These are phyloP conservation scores for Lophotis ruficrista DNA, from an alignment of 2,113 vertebrate species.

Conservation along the genomic window DNA sequence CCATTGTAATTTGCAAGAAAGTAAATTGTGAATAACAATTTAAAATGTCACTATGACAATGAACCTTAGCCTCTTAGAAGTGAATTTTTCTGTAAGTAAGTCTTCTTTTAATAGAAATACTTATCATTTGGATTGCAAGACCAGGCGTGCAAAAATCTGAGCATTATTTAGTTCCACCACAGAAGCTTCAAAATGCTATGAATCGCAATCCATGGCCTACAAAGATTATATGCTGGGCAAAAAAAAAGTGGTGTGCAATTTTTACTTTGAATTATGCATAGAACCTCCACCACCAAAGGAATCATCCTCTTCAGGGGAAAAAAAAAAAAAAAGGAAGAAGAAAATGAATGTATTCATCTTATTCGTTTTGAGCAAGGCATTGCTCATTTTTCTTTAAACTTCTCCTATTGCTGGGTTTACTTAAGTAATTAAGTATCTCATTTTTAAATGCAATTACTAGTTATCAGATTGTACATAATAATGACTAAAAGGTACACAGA, in stretches of 20 bases:
- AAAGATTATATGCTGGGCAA: neutral
- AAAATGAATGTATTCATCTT: neutral
- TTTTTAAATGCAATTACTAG: neutral
- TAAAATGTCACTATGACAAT: neutral
- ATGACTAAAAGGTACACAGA: neutral
- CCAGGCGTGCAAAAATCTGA: neutral
- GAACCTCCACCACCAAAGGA: neutral
- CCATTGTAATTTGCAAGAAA: neutral
- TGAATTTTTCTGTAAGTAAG: neutral
- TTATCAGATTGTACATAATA: neutral
- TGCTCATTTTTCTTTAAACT: neutral
- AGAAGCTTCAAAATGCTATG: neutral
- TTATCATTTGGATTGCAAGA: neutral
- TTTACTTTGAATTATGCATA: neutral
- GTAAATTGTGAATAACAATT: neutral
- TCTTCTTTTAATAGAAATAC: neutral
- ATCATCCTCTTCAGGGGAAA: fast-evolving
- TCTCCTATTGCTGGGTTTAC: neutral
- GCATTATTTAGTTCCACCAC: neutral
- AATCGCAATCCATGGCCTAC: neutral
- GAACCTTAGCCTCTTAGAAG: neutral
- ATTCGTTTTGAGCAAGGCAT: neutral
- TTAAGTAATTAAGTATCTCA: neutral
- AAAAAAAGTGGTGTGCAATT: neutral
- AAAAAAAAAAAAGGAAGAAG: neutral